A percentile compares a stretch with the other conserved stretches of the same genome.
These are phyloP conservation scores for Loris lydekkerianus DNA, from an alignment of 2,797 vertebrate species.

Conservation along the genomic window DNA sequence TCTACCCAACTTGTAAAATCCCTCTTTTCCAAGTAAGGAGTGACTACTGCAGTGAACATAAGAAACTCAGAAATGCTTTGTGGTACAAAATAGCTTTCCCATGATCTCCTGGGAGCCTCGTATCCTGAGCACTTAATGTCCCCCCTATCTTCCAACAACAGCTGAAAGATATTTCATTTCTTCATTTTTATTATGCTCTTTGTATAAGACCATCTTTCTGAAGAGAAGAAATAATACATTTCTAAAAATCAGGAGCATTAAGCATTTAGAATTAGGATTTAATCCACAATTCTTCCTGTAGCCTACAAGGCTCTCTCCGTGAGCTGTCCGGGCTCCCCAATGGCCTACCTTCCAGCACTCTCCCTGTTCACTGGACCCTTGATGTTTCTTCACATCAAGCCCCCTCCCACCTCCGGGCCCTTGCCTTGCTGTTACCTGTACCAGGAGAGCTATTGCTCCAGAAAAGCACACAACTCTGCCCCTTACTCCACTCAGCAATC, in stretches of 20 bases:
- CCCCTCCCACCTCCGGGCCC: neutral
- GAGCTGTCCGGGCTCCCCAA: neutral
- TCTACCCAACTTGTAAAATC: neutral
- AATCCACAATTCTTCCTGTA: neutral
- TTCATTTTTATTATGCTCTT: neutral
- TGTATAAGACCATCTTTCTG: neutral
- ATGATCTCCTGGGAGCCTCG: neutral
- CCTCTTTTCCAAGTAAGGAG: neutral
- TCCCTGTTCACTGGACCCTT: neutral
- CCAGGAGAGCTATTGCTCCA: neutral
- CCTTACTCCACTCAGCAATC: neutral
- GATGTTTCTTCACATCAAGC: fast-evolving
- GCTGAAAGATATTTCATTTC: too few species aligned
- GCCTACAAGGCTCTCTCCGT: neutral
- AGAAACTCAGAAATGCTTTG: neutral
- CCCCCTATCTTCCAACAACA: neutral
- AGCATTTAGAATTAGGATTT: neutral
- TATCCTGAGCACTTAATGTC: neutral
- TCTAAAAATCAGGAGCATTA: neutral
- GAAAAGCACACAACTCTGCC: fast-evolving
- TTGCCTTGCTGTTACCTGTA: too few species aligned
- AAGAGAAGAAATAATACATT: neutral
- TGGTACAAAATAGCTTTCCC: neutral
- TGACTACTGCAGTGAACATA: neutral
- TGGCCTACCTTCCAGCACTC: neutral